Base-by-base conservation (phyloP, 2,888 invertebrate genomes). In the Odontothrips loti region DNA sequence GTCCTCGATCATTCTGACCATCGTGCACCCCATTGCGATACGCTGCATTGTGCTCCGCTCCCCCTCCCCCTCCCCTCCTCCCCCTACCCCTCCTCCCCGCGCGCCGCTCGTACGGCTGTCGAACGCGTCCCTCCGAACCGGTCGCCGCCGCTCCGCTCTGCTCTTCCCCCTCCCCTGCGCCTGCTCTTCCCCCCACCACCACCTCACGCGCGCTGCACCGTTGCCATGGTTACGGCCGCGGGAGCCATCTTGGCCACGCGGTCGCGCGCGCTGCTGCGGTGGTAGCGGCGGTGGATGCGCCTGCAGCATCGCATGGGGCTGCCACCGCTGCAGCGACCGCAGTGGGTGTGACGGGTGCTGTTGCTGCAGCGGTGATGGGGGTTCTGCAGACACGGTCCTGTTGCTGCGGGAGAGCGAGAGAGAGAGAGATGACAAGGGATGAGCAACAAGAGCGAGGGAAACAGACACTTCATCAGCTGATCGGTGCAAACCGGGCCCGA, bases 211-310 rank as follows among this genome's bases (percentile, higher is more conserved):
- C 23, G 68, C 23, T 23, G 68, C 68, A 23, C 68, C 23, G 68
- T 75, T 27, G 68, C 23, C 27, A 75, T 75, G 68, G 68, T 27
- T 27, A 75, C 68, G 68, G 20, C 20, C 68, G 27, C 68, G 68
- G 68, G 68, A 23, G 68, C 68, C 68, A 75, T 75, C 68, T 75
- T 75, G 68, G 68, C 17, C 68, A 68, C 68, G 68, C 68, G 27
- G 27, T 9, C 27, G 68, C 23, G 20, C 20, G 27, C 23, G 68
- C 27, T 9, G 68, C 68, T 23, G 23, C 68, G 8, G 27, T 1
- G 23, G 58, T n/a, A 20, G 58, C 27, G 6, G 68, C 63, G n/a
- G 68, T 27, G 27, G 9, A 23, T 9, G 68, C 58, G 51, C 10
- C 15, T 51, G 34, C 34, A 4, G 34, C 58, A 58, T 0, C 58